Evolutionary conservation across 2,113 vertebrate species (phyloP), one percentile per base, ranked within the genome.

Genomic region (Xenotilapia leptura): DNA sequence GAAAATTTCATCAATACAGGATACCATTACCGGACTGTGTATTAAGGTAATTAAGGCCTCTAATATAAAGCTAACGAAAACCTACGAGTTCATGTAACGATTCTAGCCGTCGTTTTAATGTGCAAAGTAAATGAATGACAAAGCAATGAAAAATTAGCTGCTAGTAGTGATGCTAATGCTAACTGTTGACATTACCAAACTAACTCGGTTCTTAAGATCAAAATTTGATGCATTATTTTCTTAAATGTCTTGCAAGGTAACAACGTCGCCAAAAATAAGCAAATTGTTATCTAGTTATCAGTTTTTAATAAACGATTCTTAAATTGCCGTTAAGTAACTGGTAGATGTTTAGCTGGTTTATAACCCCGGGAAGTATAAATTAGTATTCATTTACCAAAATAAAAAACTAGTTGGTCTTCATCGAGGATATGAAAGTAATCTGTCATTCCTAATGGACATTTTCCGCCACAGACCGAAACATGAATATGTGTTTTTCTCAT

Each of bases 91-190:
- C 14, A 17, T 68, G 55, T n/a, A 19, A 6, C 26, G n/a, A 3
- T 51, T 82, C 10, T 14, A 21, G 49, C 2, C 45, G 4, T 7
- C 26, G 75, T 9, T 68, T 58, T 10, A n/a, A 17, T 19, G 79
- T 26, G 23, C 38, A 31, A 83, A 83, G 79, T 33, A 87, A 88
- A n/a, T 89, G 83, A 92, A 90, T 93, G 92, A 92, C 92, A 93
- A 89, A 94, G 89, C 88, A 90, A 70, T 86, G 84, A 73, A 91
- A 86, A 70, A 86, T 83, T 94, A 94, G 93, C 93, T 79, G 90
- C 86, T 93, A 91, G 80, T 86, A 68, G 62, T 84, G 6, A 87
- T 79, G 91, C 94, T 94, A 94, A 94, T 89, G 94, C 92, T 95
- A 94, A 85, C 42, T 68, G 80, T 77, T 85, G 81, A 83, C 56